Conservation (phyloP, 2,113 vertebrate genomes). For the Azemiops feae region DNA sequence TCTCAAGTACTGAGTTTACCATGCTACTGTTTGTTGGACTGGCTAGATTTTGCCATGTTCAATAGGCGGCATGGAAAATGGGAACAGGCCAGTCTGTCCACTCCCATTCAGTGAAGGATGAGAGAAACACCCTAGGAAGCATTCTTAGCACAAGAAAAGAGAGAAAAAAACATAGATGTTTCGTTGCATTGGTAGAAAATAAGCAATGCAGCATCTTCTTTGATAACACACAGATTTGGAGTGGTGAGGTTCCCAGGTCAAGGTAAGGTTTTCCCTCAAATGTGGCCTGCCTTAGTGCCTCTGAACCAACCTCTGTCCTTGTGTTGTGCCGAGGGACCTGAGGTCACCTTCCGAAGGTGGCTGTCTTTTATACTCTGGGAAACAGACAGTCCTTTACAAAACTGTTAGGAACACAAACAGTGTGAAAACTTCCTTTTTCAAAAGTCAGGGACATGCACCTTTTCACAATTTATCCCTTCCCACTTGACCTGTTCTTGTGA, state of each 20-base stretch:
- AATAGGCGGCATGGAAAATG: not conserved
- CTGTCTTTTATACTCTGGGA: not conserved
- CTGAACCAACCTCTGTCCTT: not conserved
- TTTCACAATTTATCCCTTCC: not conserved
- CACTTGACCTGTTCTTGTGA: not conserved
- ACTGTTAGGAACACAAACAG: not conserved
- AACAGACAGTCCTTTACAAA: not conserved
- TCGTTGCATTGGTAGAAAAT: not conserved
- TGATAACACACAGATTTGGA: not conserved
- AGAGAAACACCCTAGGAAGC: not conserved
- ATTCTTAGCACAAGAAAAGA: not conserved
- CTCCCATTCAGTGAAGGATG: not conserved
- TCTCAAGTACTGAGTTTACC: not conserved
- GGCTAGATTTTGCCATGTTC: not conserved
- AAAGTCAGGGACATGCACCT: not conserved
- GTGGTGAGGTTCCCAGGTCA: not conserved
- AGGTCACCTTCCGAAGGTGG: not conserved
- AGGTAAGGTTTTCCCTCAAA: not conserved
- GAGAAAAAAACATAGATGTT: not conserved
- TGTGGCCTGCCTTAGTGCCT: not conserved
- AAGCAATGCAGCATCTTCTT: not conserved
- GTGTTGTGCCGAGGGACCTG: not conserved
- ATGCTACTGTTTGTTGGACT: not conserved
- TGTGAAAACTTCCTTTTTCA: not conserved
- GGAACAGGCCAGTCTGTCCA: not conserved